These are phyloP conservation scores for Pangasius sanitwongsei DNA, from an alignment of 2,797 vertebrate species.

Conservation along the genomic window DNA sequence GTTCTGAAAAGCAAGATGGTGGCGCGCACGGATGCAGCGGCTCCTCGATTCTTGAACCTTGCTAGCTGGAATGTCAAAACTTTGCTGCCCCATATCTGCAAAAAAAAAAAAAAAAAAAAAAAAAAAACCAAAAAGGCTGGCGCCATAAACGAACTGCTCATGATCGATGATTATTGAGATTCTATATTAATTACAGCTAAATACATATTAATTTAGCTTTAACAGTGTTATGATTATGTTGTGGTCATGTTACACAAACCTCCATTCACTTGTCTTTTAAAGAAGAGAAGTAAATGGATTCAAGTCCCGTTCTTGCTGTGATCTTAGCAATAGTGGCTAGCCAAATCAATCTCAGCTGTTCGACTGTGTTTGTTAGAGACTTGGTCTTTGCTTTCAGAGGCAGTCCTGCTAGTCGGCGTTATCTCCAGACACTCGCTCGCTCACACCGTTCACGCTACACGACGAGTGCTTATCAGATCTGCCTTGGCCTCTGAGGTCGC, in stretches of 20 bases:
- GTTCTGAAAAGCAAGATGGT: neutral
- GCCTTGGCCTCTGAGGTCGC: neutral
- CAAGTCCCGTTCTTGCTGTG: neutral
- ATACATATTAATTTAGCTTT: neutral
- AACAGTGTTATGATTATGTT: neutral
- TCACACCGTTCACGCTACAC: neutral
- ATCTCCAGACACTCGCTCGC: conserved; percentile 16
- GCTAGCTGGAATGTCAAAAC: neutral
- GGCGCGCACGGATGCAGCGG: neutral
- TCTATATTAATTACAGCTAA: neutral
- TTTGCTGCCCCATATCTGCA: neutral
- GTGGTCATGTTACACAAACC: neutral
- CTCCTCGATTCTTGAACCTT: neutral
- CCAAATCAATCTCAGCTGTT: neutral
- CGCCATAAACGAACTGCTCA: neutral
- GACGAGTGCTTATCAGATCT: conserved; percentile 35
- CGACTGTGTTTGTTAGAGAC: neutral
- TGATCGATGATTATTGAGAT: neutral
- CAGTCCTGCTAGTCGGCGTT: neutral
- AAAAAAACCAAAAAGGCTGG: neutral
- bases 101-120: neutral
- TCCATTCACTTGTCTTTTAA: neutral
- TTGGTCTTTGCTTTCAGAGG: conserved; percentile 4
- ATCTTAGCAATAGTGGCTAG: neutral
- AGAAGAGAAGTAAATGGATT: neutral